Conservation (phyloP, 1,140 invertebrate genomes). For the Drosophila ambigua region DNA sequence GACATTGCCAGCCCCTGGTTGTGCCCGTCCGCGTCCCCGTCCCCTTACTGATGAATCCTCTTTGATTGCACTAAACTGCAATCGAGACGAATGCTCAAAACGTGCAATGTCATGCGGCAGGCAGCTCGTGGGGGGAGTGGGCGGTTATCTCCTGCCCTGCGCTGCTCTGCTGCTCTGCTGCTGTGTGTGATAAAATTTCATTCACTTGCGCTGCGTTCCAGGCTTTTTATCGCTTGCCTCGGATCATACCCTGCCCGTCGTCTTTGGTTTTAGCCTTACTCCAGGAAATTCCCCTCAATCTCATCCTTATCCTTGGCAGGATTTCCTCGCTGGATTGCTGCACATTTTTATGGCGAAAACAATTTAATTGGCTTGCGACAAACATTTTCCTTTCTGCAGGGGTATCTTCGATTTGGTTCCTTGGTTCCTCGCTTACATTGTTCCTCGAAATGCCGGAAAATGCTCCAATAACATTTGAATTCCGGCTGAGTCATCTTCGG, state of each 20-base stretch:
- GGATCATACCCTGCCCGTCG: slow-evolving; percentile 48
- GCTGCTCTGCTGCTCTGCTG: slow-evolving; percentile 23
- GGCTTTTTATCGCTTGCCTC: slow-evolving; percentile 64
- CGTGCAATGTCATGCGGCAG: slow-evolving; percentile 68
- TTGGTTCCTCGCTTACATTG: slow-evolving; percentile 34
- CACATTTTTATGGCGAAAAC: slow-evolving; percentile 78
- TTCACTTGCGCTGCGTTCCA: slow-evolving; percentile 45
- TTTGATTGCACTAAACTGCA: slow-evolving; percentile 82
- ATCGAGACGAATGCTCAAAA: slow-evolving; percentile 81
- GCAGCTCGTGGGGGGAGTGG: neutral
- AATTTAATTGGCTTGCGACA: slow-evolving; percentile 74
- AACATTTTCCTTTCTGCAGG: slow-evolving; percentile 27
- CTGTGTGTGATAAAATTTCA: slow-evolving; percentile 73
- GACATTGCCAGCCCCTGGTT: slow-evolving; percentile 56
- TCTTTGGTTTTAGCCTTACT: slow-evolving; percentile 54
- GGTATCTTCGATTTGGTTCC: slow-evolving; percentile 12
- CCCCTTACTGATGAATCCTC: slow-evolving; percentile 69
- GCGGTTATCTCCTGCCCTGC: neutral
- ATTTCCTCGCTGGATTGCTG: slow-evolving; percentile 25
- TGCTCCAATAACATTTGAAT: slow-evolving; percentile 55
- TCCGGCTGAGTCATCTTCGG: slow-evolving; percentile 54
- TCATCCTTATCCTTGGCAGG: slow-evolving; percentile 5
- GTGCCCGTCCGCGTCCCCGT: neutral
- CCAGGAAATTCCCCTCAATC: slow-evolving; percentile 9
- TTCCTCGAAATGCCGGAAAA: slow-evolving; percentile 51